phyloP scores from a whole-genome alignment of 30 jellyfish, hydroid and myxozoan species.

The Pseudorhiza aurosa region DNA sequence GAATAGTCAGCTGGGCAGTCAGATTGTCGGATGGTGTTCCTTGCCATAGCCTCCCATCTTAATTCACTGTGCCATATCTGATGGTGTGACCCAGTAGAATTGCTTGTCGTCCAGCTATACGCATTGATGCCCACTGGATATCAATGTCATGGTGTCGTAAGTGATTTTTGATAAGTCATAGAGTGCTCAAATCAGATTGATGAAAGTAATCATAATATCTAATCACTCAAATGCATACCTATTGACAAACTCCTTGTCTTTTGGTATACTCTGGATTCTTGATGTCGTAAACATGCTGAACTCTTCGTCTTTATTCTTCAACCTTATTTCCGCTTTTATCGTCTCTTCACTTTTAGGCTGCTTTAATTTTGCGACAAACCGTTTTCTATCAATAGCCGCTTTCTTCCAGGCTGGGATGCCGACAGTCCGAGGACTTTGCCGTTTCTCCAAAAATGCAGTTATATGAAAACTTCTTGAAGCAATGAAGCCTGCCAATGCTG shows the following conservation, averaged over 20 bases:
- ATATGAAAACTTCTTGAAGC: constrained; percentile 19
- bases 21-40: too few relatives aligned
- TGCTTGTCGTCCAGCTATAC: too few relatives aligned
- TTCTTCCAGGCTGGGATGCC: constrained; percentile 78
- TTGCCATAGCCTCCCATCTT: too few relatives aligned
- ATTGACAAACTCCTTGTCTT: constrained; percentile 8
- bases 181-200: too few relatives aligned
- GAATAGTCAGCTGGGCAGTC: too few relatives aligned
- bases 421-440: constrained; percentile 78
- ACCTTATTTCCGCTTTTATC: constrained; percentile 40
- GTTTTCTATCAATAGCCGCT: constrained; percentile 74
- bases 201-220: too few relatives aligned
- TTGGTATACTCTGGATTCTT: constrained; percentile 33
- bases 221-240: constrained; percentile 25
- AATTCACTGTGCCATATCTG: too few relatives aligned
- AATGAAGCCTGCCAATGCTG: not conserved
- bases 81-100: too few relatives aligned
- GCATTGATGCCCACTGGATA: too few relatives aligned
- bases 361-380: constrained; percentile 46
- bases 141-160: too few relatives aligned
- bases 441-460: constrained; percentile 45
- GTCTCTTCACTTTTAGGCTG: constrained; percentile 70
- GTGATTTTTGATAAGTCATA: not conserved
- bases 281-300: constrained; percentile 44
- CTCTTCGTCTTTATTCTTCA: constrained; percentile 39